phyloP scores from a whole-genome alignment of 2,888 invertebrate species.

The Napeogenes inachia region DNA sequence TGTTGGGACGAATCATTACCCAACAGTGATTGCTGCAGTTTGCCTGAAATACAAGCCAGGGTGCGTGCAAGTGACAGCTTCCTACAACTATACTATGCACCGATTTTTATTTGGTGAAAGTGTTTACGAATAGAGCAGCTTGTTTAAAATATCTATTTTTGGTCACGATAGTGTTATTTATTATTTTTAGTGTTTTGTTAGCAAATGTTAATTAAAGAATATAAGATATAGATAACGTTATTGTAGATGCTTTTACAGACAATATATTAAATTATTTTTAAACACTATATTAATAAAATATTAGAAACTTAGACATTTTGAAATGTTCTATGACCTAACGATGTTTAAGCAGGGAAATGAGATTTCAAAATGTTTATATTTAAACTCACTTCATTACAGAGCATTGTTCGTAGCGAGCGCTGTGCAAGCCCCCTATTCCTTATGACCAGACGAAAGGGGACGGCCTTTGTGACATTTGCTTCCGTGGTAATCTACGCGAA shows the following conservation, averaged over 20 bases:
- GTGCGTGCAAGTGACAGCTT: slow-evolving; percentile 25
- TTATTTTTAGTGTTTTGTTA: not conserved
- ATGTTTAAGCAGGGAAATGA: too few relatives aligned
- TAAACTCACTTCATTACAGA: slow-evolving; percentile 11
- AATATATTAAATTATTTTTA: too few relatives aligned
- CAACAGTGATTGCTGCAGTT: slow-evolving; percentile 32
- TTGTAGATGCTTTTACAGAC: too few relatives aligned
- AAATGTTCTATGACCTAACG: too few relatives aligned
- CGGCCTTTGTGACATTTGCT: slow-evolving; percentile 47
- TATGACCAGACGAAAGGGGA: slow-evolving; percentile 42
- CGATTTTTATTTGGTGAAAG: slow-evolving; percentile 23
- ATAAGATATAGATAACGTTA: too few relatives aligned
- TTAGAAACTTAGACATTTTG: too few relatives aligned
- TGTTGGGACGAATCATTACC: slow-evolving; percentile 24
- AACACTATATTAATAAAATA: too few relatives aligned
- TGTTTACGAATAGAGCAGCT: slow-evolving; percentile 16
- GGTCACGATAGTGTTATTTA: not conserved
- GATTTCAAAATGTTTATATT: too few relatives aligned
- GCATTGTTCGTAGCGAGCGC: slow-evolving; percentile 9
- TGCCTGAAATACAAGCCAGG: slow-evolving; percentile 28
- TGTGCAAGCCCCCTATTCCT: slow-evolving; percentile 28
- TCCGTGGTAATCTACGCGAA: slow-evolving; percentile 50
- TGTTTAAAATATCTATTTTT: slow-evolving; percentile 1
- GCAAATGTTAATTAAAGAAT: too few relatives aligned
- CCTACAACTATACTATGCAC: slow-evolving; percentile 17